Conservation (phyloP, 2,113 vertebrate species). For the Corynorhinus townsendii region DNA sequence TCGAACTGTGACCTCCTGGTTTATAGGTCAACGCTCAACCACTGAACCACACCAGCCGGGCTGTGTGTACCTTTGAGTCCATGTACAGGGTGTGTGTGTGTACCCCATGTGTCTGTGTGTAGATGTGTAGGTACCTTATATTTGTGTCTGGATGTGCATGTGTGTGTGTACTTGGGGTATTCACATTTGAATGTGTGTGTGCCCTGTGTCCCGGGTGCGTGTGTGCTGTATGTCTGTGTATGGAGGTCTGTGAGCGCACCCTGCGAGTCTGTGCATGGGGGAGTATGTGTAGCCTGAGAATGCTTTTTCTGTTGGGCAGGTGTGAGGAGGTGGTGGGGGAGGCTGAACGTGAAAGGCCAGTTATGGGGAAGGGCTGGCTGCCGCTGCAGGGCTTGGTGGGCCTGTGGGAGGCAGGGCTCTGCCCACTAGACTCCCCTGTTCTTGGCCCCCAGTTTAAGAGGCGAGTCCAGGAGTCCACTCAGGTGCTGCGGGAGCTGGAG, state of each 20-base stretch:
- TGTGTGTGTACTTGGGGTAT: neutral
- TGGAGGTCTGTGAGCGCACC: neutral
- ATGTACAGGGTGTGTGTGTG: neutral
- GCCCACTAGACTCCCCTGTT: neutral
- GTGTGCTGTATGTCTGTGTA: neutral
- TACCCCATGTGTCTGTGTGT: neutral
- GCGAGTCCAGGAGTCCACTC: slow-evolving; percentile 89
- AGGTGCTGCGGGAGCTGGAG: slow-evolving; percentile 94
- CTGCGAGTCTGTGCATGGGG: neutral
- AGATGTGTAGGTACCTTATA: neutral
- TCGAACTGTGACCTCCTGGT: no score
- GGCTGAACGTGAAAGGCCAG: slow-evolving; percentile 31
- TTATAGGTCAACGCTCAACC: no score
- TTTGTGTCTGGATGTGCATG: neutral
- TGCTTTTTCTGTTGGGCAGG: neutral
- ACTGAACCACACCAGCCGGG: no score
- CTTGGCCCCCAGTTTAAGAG: slow-evolving; percentile 54
- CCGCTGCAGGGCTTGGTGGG: neutral
- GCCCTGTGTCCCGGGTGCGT: neutral
- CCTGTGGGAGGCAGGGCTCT: neutral
- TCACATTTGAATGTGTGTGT: neutral
- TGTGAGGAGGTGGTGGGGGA: slow-evolving; percentile 43
- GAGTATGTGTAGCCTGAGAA: neutral
- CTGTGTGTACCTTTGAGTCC: neutral
- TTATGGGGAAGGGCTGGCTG: neutral